Percentiles rank a stretch among this genome's conserved stretches.
Evolutionary conservation across 2,113 vertebrate genomes (phyloP).

Genomic region (Leucosticte australis): DNA sequence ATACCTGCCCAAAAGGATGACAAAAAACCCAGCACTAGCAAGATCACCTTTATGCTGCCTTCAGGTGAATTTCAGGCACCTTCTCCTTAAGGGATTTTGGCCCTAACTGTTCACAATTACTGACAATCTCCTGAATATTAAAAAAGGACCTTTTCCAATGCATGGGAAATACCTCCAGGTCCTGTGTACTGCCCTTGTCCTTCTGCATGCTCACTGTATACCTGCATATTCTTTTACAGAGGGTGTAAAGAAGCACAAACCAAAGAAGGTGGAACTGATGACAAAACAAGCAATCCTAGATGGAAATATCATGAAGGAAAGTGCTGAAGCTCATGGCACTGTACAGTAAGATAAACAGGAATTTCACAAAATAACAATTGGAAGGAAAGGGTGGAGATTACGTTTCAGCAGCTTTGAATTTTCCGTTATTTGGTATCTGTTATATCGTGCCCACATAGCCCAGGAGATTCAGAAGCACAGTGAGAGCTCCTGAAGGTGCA

Average conservation of each 20-base stretch:
- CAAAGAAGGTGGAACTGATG: constrained; percentile 80
- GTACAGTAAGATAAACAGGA: constrained; percentile 85
- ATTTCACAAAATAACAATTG: background rate
- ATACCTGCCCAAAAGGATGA: constrained; percentile 60
- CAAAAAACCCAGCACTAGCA: constrained; percentile 69
- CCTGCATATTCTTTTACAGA: constrained; percentile 53
- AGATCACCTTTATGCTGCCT: constrained; percentile 70
- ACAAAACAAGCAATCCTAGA: constrained; percentile 87
- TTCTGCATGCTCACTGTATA: background rate
- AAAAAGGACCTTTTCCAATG: background rate
- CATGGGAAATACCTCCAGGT: background rate
- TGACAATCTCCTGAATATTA: background rate
- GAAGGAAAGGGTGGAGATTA: background rate
- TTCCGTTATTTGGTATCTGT: background rate
- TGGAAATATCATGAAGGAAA: constrained; percentile 82
- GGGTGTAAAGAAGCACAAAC: constrained; percentile 54
- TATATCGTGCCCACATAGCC: background rate
- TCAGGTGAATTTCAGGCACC: constrained; percentile 57
- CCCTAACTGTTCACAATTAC: background rate
- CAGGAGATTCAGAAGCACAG: background rate
- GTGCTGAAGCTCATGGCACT: constrained; percentile 86
- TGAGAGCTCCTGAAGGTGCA: background rate
- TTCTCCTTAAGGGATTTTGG: background rate
- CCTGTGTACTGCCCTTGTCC: background rate
- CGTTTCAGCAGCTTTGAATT: background rate